Conservation (phyloP, 2,797 vertebrate genomes). For the Carcharodon carcharias region DNA sequence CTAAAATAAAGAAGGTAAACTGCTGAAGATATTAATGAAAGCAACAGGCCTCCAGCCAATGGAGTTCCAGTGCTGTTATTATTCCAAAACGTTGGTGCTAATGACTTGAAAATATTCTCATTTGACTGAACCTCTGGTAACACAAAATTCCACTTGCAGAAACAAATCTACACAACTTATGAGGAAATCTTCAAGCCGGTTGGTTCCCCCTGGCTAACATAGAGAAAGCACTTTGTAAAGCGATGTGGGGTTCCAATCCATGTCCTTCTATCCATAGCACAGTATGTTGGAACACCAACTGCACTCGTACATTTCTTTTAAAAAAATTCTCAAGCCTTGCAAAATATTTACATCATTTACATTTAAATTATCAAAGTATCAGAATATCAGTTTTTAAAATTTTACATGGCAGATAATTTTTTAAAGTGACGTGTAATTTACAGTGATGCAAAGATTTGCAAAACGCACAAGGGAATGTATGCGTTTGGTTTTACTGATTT, state of each 20-base stretch:
- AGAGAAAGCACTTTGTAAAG: not conserved
- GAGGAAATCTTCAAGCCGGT: not conserved
- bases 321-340: not conserved
- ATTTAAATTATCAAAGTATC: not conserved
- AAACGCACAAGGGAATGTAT: not conserved
- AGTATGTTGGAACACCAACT: not conserved
- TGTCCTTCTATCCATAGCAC: not conserved
- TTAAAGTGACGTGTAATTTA: not conserved
- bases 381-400: not conserved
- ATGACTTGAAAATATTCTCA: not conserved
- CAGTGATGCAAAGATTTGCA: conserved; percentile 9
- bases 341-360: not conserved
- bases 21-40: not conserved
- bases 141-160: not conserved
- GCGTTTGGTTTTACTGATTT: not conserved
- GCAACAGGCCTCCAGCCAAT: not conserved
- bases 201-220: too few relatives aligned
- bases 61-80: not conserved
- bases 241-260: not conserved
- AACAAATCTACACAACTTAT: not conserved
- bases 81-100: not conserved
- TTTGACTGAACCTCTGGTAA: not conserved
- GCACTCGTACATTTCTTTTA: not conserved
- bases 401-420: not conserved
- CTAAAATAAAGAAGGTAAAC: not conserved